Conservation (phyloP, 2,888 invertebrate genomes). For the Salticus scenicus region DNA sequence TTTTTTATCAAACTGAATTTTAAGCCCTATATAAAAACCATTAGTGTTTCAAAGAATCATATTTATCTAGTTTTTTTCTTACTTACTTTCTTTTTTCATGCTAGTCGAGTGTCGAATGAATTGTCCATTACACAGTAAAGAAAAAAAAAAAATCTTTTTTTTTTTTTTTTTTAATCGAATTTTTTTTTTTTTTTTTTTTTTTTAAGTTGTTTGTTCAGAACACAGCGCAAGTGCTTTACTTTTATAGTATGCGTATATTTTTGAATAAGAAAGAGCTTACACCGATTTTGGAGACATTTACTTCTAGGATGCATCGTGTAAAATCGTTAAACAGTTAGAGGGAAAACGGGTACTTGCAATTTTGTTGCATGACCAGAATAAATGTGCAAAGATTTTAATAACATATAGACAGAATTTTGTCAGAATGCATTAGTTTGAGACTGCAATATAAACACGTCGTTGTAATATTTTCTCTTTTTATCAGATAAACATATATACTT, state of each 20-base stretch:
- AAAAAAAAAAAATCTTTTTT: conserved; percentile 24
- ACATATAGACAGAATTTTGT: too few species aligned
- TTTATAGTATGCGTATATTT: conserved; percentile 17
- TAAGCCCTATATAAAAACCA: conserved; percentile 61
- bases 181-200: conserved; percentile 14
- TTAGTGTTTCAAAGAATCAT: conserved; percentile 41
- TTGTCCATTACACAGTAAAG: conserved; percentile 41
- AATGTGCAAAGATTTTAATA: too few species aligned
- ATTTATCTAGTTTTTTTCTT: not conserved
- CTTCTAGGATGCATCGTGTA: conserved; percentile 28
- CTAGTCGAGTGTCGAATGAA: conserved; percentile 36
- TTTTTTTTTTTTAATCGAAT: conserved; percentile 27
- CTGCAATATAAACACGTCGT: too few species aligned
- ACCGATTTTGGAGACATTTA: conserved; percentile 40
- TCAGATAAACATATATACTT: too few species aligned
- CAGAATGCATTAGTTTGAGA: too few species aligned
- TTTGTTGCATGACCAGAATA: too few species aligned
- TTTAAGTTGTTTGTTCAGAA: conserved; percentile 14
- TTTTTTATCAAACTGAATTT: conserved; percentile 37
- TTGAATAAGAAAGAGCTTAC: conserved; percentile 15
- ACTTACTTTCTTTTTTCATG: not conserved
- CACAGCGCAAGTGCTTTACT: conserved; percentile 28
- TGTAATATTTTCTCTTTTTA: too few species aligned
- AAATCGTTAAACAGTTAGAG: not conserved
- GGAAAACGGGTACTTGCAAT: too few species aligned